Evolutionary conservation across 2,888 invertebrate genomes (phyloP), one percentile per base, ranked within the genome.

Genomic region (Papilio gigon): DNA sequence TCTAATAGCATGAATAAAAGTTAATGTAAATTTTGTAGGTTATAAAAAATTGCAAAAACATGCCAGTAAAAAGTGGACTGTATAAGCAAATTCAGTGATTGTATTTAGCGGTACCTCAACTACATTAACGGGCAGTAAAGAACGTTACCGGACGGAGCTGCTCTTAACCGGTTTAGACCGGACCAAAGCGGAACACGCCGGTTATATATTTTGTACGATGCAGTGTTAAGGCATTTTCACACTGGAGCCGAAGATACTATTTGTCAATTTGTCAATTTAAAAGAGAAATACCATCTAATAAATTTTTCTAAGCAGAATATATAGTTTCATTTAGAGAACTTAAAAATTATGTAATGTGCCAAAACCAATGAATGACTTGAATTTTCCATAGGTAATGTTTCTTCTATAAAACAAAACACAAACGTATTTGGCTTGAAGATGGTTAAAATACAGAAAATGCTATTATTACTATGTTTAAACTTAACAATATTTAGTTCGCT

Each of bases 111-210:
- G 61, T 56, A 35, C 47, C 81, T 77, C 81, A 85, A 88, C 88
- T 86, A 84, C 84, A 87, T 88, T 88, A 89, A 82, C 85, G 81
- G 84, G 84, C 81, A 81, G 83, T 83, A 84, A 87, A 86, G 87
- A 85, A 83, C 84, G 80, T 83, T 84, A 84, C 83, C 82, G 82
- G 79, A 78, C 78, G 78, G 80, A 82, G 82, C 85, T 77, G 81
- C 81, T 82, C 78, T 80, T 83, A 86, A 86, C 88, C 80, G 77
- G 85, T 85, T 88, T 86, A 85, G 77, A 83, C 78, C 76, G 74
- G 75, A 75, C 74, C 71, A 71, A 72, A 71, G 74, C 69, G 67
- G 71, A 71, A 71, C 65, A 42, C 65, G 68, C 56, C 70, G 62
- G 70, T 68, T 67, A 64, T 65, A 65, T 65, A 65, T 50, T 59